Percentiles rank a stretch among this genome's conserved stretches.
phyloP scores from a whole-genome alignment of 1,140 invertebrate genomes.

The Nylanderia fulva region DNA sequence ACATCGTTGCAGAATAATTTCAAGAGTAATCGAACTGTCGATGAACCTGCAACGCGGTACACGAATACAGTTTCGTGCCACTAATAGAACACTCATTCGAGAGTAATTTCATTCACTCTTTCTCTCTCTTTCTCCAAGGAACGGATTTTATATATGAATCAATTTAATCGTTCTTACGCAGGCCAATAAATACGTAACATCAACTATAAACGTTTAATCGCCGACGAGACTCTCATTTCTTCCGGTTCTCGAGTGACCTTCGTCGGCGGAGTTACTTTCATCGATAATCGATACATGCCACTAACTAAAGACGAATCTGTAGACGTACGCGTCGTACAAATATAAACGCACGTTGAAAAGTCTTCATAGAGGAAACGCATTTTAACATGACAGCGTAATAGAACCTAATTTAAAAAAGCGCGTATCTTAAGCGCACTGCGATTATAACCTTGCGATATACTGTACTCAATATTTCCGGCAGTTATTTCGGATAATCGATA shows the following conservation, averaged over 20 bases:
- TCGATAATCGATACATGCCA: constrained; percentile 55
- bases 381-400: constrained; percentile 67
- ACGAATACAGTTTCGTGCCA: neutral
- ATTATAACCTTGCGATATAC: constrained; percentile 81
- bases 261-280: constrained; percentile 31
- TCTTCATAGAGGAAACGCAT: constrained; percentile 35
- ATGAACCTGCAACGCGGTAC: constrained; percentile 21
- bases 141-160: constrained; percentile 29
- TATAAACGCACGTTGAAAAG: constrained; percentile 9
- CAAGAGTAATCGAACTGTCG: constrained; percentile 5
- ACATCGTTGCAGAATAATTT: neutral
- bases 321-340: neutral
- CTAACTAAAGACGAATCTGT: constrained; percentile 42
- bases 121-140: neutral
- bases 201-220: constrained; percentile 33
- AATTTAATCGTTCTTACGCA: constrained; percentile 23
- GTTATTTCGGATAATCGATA: constrained; percentile 24
- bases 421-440: constrained; percentile 79
- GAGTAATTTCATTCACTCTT: neutral
- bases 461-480: constrained; percentile 74
- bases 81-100: constrained; percentile 12
- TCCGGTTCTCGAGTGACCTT: constrained; percentile 34
- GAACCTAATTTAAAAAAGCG: constrained; percentile 70
- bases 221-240: constrained; percentile 23
- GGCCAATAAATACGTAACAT: constrained; percentile 37